Conservation (phyloP, 2,888 invertebrate genomes). For the Polymixis lichenea region DNA sequence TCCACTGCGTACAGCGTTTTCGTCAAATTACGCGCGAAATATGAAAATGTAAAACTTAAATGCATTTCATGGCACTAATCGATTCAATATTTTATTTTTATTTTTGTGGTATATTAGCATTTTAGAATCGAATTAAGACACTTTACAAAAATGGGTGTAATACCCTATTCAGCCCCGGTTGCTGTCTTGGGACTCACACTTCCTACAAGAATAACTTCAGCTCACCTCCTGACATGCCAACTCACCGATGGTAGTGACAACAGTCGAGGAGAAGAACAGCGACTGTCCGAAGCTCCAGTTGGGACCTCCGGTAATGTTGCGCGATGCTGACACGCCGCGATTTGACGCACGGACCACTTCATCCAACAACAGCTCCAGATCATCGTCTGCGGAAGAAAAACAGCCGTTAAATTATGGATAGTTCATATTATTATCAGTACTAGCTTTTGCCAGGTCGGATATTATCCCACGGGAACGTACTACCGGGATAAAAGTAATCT, state of each 20-base stretch:
- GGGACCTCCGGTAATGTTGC: conserved; percentile 94
- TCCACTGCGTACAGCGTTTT: too few relatives aligned
- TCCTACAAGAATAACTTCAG: background rate
- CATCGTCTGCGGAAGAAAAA: conserved; percentile 90
- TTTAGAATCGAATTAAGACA: too few relatives aligned
- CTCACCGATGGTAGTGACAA: conserved; percentile 96
- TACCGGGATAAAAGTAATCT: too few relatives aligned
- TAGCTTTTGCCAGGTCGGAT: too few relatives aligned
- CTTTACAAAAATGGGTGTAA: too few relatives aligned
- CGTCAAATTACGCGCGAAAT: too few relatives aligned
- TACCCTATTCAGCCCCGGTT: too few relatives aligned
- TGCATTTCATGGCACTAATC: too few relatives aligned
- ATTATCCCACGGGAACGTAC: too few relatives aligned
- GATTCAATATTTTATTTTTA: too few relatives aligned
- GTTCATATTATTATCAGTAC: background rate
- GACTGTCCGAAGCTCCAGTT: conserved; percentile 98
- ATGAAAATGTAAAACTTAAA: too few relatives aligned
- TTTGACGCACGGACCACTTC: conserved; percentile 94
- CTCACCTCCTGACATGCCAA: background rate
- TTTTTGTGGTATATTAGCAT: too few relatives aligned
- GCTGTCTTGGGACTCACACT: background rate
- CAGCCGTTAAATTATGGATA: background rate
- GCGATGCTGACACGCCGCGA: conserved; percentile 94
- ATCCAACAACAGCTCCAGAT: conserved; percentile 93
- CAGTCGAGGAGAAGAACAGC: conserved; percentile 96